Percentiles rank a stretch among this genome's conserved stretches.
Evolutionary conservation across 2,797 vertebrate species (phyloP).

Genomic region (Peromyscus melanophrys): DNA sequence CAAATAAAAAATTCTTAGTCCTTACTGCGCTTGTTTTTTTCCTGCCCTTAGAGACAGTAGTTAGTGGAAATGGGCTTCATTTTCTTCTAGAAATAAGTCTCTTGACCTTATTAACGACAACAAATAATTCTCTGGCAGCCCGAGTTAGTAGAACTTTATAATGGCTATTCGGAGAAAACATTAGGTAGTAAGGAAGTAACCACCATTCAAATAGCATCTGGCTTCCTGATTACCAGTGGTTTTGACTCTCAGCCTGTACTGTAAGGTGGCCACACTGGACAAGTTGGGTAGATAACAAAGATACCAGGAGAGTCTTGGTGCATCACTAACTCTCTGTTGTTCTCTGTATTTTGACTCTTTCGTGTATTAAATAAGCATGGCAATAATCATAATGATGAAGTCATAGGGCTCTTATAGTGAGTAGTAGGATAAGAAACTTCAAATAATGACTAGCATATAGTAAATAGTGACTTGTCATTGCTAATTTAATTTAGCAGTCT

Average conservation of each 20-base stretch:
- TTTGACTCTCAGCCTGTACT: not conserved
- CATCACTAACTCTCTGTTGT: not conserved
- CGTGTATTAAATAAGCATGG: not conserved
- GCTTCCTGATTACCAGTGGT: not conserved
- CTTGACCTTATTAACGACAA: not conserved
- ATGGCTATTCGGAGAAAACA: not conserved
- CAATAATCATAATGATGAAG: not conserved
- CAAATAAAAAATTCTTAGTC: slow-evolving; percentile 4
- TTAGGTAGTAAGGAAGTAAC: not conserved
- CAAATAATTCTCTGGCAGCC: not conserved
- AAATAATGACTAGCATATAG: not conserved
- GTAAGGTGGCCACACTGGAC: not conserved
- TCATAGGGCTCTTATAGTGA: not conserved
- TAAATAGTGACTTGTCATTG: not conserved
- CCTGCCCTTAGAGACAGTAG: not conserved
- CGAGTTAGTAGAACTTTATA: not conserved
- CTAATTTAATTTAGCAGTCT: slow-evolving; percentile 13
- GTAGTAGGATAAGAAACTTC: not conserved
- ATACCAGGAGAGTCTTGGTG: not conserved
- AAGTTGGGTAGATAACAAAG: not conserved
- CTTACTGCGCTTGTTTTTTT: slow-evolving; percentile 1
- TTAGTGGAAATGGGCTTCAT: not conserved
- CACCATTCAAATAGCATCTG: not conserved
- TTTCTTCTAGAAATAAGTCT: slow-evolving; percentile 21
- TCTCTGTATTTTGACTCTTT: not conserved